phyloP scores from a whole-genome alignment of 2,113 vertebrate species.

The cattle (Bos taurus) region DNA sequence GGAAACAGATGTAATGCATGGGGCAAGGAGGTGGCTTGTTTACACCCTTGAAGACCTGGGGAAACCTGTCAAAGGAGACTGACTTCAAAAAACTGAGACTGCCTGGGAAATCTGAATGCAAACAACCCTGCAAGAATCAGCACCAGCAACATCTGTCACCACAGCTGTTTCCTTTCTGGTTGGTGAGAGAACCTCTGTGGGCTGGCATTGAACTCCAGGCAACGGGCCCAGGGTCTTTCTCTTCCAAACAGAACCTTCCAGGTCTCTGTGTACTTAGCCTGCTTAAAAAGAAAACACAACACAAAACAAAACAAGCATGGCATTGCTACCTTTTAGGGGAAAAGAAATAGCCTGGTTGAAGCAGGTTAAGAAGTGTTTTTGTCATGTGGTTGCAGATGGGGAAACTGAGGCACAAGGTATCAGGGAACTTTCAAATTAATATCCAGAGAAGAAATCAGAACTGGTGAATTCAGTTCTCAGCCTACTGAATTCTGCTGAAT shows the following conservation, averaged over 20 bases:
- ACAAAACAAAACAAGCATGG: not conserved
- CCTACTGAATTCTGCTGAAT: not conserved
- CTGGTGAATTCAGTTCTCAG: not conserved
- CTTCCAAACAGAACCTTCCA: constrained; percentile 24
- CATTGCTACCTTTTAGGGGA: not conserved
- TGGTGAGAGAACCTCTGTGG: constrained; percentile 32
- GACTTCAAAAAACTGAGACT: constrained; percentile 50
- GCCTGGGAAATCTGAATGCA: constrained; percentile 62
- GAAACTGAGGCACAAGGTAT: constrained; percentile 8
- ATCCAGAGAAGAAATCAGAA: not conserved
- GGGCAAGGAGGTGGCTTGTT: not conserved
- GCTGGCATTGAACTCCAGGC: constrained; percentile 34
- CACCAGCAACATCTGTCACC: constrained; percentile 64
- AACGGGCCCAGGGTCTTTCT: not conserved
- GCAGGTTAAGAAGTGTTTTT: not conserved
- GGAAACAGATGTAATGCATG: not conserved
- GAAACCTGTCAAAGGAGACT: constrained; percentile 47
- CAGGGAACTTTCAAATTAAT: not conserved
- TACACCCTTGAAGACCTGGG: constrained; percentile 29
- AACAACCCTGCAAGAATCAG: constrained; percentile 60
- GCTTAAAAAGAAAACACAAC: constrained; percentile 6
- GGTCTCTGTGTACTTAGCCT: not conserved
- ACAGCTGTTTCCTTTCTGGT: constrained; percentile 71
- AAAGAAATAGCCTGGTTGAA: not conserved
- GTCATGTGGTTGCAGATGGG: not conserved